Evolutionary conservation across 92 coral and sea anemone species (phyloP), one percentile per base, ranked within the genome.

Genomic region (Zoanthus sociatus): DNA sequence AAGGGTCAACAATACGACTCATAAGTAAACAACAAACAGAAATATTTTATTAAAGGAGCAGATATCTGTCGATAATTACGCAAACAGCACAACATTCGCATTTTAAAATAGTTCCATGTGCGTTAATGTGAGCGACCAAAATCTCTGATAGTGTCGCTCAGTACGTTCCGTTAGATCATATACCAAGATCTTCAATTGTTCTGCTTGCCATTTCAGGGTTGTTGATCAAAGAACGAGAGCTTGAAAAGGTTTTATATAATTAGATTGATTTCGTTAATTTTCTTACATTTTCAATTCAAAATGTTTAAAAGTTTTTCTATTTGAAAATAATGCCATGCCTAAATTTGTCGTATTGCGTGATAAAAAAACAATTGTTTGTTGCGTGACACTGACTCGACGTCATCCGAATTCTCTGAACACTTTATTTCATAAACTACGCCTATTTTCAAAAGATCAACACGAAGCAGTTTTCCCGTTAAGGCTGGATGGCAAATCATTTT

Each of bases 261-360:
- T 30, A 7, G 26, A 7, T 20, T 30, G 26, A 33, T 0, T 54
- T 77, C 0, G 10, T 10, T 33, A 26, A 47, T 77, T 77, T 54
- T 30, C 12, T 37, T 9, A 14, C 0, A 54, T 3, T 51, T 77
- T 17, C 5, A 3, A 11, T 77, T 77, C 14, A 18, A 10, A 51
- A 13, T 54, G 11, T 21, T 44, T 16, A 6, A 55, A 30, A 20
- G 11, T 20, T 26, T 32, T 42, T 45, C 31, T 20, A 0, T 45
- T 6, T 31, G 5, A 18, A 73, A 45, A 45, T 73, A 1, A 18
- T 17, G 9, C 11, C 48, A n/a, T 51, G 8, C 9, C 9, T 77
- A 31, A 67, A 31, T 44, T 10, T 53, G 69, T 31, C 50, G 31
- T 77, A 21, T 77, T 77, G 68, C 82, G 82, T 77, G 82, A 77